These are phyloP conservation scores for Campoplex nolae DNA, from an alignment of 2,888 invertebrate species.

Conservation along the genomic window DNA sequence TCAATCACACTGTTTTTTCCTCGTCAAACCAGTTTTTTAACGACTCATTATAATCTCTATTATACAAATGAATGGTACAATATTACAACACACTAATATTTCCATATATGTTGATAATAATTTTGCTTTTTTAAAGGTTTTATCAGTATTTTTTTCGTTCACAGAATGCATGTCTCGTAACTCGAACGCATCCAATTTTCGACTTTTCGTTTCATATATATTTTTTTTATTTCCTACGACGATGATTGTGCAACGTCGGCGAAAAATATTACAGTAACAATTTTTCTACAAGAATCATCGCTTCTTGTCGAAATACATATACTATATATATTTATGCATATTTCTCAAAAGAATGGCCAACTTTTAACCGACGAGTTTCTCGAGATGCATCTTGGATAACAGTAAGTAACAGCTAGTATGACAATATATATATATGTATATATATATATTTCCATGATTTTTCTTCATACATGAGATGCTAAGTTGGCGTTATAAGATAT, in stretches of 20 bases:
- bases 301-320: constrained; percentile 29
- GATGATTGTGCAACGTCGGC: constrained; percentile 1
- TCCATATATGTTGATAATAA: constrained; percentile 74
- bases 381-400: constrained; percentile 66
- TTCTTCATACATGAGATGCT: constrained; percentile 69
- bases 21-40: constrained; percentile 72
- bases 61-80: constrained; percentile 77
- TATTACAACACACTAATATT: constrained; percentile 76
- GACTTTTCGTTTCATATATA: background rate
- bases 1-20: constrained; percentile 29
- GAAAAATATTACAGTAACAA: constrained; percentile 32
- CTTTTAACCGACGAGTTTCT: constrained; percentile 52
- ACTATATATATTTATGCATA: constrained; percentile 11
- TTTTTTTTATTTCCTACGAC: background rate
- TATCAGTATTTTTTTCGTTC: constrained; percentile 58
- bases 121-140: constrained; percentile 18
- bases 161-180: constrained; percentile 71
- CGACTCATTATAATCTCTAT: constrained; percentile 77
- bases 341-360: constrained; percentile 37
- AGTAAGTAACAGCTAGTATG: constrained; percentile 73
- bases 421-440: constrained; percentile 61
- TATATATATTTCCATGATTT: constrained; percentile 30
- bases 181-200: constrained; percentile 60
- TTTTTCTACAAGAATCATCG: constrained; percentile 29
- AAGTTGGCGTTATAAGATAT: constrained; percentile 80